Percentiles rank a stretch among this genome's conserved stretches.
phyloP scores from a whole-genome alignment of 2,113 vertebrate genomes.

The Grallaria varia region DNA sequence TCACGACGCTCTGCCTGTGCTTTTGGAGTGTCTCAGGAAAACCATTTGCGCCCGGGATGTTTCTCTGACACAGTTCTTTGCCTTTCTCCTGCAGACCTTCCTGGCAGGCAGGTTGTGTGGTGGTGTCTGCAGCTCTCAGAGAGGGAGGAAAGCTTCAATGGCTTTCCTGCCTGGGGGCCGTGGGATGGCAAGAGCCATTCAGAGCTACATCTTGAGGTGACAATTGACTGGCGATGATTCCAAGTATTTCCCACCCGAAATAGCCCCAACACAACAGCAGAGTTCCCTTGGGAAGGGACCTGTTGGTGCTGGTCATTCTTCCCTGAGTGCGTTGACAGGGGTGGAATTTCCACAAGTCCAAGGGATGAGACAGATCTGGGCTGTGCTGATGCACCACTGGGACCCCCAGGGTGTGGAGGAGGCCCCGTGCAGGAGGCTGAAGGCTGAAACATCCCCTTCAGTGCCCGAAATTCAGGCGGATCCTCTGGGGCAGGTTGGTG shows the following conservation, averaged over 20 bases:
- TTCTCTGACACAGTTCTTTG: background rate
- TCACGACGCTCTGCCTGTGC: background rate
- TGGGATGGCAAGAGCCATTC: background rate
- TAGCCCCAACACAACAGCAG: background rate
- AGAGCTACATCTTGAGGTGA: background rate
- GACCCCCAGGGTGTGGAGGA: background rate
- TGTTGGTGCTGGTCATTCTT: background rate
- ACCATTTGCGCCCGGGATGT: background rate
- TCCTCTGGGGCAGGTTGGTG: background rate
- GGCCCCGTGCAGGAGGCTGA: background rate
- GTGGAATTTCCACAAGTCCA: background rate
- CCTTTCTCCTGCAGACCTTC: background rate
- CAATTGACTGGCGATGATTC: background rate
- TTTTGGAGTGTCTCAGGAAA: background rate
- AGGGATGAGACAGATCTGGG: background rate
- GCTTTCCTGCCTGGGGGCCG: background rate
- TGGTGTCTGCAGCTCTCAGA: background rate
- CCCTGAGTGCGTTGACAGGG: fast-evolving
- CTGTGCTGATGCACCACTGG: background rate
- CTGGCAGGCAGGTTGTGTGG: background rate
- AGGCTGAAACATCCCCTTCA: background rate
- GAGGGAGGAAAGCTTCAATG: background rate
- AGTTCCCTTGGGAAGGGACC: background rate
- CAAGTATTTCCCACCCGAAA: background rate
- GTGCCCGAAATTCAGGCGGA: background rate